Base-by-base conservation (phyloP, 2,888 invertebrate genomes). In the Caenorhabditis angaria region DNA sequence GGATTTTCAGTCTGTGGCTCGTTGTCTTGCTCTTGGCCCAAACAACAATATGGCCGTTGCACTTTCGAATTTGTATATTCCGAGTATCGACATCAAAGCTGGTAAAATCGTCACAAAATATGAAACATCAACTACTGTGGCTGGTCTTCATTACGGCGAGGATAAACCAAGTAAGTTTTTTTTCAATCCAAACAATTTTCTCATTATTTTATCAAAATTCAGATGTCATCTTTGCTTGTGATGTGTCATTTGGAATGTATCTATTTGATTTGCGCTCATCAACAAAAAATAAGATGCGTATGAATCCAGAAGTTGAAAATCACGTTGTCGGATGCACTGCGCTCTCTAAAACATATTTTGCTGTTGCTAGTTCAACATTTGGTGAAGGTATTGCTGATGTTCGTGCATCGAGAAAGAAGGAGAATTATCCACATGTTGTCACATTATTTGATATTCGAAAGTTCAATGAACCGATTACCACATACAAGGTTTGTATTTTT, bases 241-340 rank as follows among this genome's bases (percentile, higher is more conserved):
- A 78, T 51, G 76, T 75, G 32, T 74, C 74, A 2, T 78, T 74
- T 50, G 76, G 78, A 8, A 32, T 78, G 12, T 76, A 78, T 50
- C 25, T 70, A 8, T 78, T 76, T 41, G 78, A 78, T 50, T 22
- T 65, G 2, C 64, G 78, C 20, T 32, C 70, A 5, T 62, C 63
- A n/a, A 50, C 62, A 1, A 76, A 75, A 56, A 74, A 72, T 41
- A 78, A 78, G 59, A 35, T 54, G 0, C 67, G 78, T 32, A 54
- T 78, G 59, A 78, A 78, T 50, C 76, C 78, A 4, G 74, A 70
- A 10, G 72, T 64, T 10, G 78, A 78, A 51, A 78, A 75, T 35
- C 78, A 78, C 56, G 50, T 50, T 8, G 74, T 76, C 2, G 56
- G 56, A 1, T 71, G 69, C 63, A 67, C 76, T 1, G 76, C 76